Base-by-base conservation (phyloP, 1,140 invertebrate genomes). In the Drosophila takahashii region DNA sequence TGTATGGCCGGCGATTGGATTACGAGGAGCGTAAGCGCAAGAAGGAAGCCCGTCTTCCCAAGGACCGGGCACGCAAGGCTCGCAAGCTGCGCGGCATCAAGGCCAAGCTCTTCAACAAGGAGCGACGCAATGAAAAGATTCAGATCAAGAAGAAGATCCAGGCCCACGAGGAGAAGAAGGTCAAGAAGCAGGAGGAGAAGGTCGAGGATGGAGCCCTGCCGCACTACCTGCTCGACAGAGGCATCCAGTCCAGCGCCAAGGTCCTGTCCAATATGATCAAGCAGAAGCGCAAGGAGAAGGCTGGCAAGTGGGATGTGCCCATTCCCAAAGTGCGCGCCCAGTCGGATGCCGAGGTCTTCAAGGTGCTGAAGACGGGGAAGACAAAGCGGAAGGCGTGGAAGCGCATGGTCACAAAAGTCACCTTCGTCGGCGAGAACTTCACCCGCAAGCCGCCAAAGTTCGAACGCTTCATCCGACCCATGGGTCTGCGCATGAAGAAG, bases 391-490 rank as follows among this genome's bases (percentile, higher is more conserved):
- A 99, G 93, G 97, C 97, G 0, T 99, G 99, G 99, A 99, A 99
- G 90, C 93, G 99, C 69, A 99, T 99, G 98, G 98, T 99, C 0
- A 99, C 98, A 0, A 99, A 99, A 95, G 98, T 98, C 0, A 98
- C 97, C 60, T 99, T 95, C 93, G 99, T 99, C 22, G 98, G 98
- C 0, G 99, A 99, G 92, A 97, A 96, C 39, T 99, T 99, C 83
- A 99, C 99, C 0, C 94, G 99, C 48, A 99, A 99, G 94, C 99
- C 99, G 53, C 99, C 99, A 0, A 99, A 99, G 91, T 99, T 99
- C 94, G 99, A 99, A 93, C 94, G 99, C 67, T 99, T 99, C 91
- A 99, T 99, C 61, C 93, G 99, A 75, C 99, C 99, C 0, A 99
- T 99, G 99, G 98, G 97, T 5, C 92, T 99, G 0, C 93, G 98